phyloP scores from a whole-genome alignment of 2,888 invertebrate genomes.

The Eristalis tenax region DNA sequence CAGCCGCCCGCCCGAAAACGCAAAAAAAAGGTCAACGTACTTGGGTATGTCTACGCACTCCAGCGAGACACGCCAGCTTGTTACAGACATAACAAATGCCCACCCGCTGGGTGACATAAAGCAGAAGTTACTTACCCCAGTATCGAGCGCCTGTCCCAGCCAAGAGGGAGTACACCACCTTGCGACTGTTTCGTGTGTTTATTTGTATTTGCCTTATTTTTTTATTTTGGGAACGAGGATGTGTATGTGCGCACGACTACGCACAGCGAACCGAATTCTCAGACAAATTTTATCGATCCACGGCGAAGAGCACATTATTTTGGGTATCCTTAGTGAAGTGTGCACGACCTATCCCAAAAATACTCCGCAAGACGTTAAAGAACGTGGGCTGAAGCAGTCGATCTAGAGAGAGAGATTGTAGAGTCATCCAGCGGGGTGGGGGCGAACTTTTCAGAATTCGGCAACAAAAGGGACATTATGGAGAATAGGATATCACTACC shows the following conservation, averaged over 20 bases:
- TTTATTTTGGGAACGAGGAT: constrained; percentile 24
- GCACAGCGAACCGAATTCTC: constrained; percentile 59
- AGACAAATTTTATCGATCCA: constrained; percentile 71
- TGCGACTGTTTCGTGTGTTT: constrained; percentile 28
- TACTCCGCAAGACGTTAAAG: constrained; percentile 6
- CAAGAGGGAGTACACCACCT: neutral
- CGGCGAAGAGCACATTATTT: constrained; percentile 46
- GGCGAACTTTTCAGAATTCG: neutral
- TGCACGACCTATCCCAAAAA: constrained; percentile 61
- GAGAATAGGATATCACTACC: neutral
- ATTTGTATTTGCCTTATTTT: constrained; percentile 33
- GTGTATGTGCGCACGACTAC: constrained; percentile 25
- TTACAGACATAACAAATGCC: constrained; percentile 61
- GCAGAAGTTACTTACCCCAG: constrained; percentile 48
- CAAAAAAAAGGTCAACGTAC: constrained; percentile 53
- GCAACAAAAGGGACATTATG: neutral
- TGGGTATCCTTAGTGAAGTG: constrained; percentile 49
- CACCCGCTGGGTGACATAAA: constrained; percentile 26
- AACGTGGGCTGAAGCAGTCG: neutral
- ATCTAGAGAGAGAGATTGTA: neutral
- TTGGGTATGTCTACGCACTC: constrained; percentile 50
- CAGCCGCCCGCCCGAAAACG: constrained; percentile 29
- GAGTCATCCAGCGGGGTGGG: neutral
- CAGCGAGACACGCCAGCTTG: constrained; percentile 25
- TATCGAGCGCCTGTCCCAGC: constrained; percentile 1